Conservation (phyloP, 2,888 invertebrate species). For the Macrosiphum euphorbiae region DNA sequence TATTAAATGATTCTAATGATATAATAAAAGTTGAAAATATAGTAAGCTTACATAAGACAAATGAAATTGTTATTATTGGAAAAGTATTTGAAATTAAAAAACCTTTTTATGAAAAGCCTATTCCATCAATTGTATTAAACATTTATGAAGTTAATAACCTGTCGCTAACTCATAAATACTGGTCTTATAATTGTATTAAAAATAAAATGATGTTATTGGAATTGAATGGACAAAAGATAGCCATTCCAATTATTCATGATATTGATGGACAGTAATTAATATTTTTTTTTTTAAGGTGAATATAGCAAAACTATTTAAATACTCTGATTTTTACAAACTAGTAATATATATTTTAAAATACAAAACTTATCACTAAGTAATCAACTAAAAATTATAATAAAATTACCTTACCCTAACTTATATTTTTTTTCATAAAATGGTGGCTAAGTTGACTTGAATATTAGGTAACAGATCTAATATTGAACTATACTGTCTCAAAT, state of each 20-base stretch:
- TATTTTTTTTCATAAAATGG: not conserved
- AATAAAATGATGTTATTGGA: slow-evolving; percentile 16
- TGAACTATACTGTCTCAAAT: not conserved
- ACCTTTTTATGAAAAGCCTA: slow-evolving; percentile 28
- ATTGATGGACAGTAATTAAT: not conserved
- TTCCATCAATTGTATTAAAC: not conserved
- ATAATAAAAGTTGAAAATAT: slow-evolving; percentile 24
- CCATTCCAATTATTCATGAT: slow-evolving; percentile 31
- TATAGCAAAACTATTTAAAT: not conserved
- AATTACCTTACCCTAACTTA: slow-evolving; percentile 5
- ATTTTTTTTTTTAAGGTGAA: not conserved
- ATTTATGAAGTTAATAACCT: slow-evolving; percentile 4
- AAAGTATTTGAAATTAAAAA: slow-evolving; percentile 26
- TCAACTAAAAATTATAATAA: slow-evolving; percentile 22
- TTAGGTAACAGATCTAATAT: slow-evolving; percentile 2
- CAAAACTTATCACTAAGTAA: not conserved
- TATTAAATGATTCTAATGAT: slow-evolving; percentile 33
- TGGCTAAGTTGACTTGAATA: not conserved
- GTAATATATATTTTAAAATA: not conserved
- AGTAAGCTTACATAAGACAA: slow-evolving; percentile 5
- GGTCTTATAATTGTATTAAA: slow-evolving; percentile 18
- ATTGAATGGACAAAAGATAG: slow-evolving; percentile 13
- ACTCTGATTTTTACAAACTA: not conserved
- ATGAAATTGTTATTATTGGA: slow-evolving; percentile 26
- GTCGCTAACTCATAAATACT: not conserved